Conservation (phyloP, 2,113 vertebrate genomes). For the Oncorhynchus gorbuscha region DNA sequence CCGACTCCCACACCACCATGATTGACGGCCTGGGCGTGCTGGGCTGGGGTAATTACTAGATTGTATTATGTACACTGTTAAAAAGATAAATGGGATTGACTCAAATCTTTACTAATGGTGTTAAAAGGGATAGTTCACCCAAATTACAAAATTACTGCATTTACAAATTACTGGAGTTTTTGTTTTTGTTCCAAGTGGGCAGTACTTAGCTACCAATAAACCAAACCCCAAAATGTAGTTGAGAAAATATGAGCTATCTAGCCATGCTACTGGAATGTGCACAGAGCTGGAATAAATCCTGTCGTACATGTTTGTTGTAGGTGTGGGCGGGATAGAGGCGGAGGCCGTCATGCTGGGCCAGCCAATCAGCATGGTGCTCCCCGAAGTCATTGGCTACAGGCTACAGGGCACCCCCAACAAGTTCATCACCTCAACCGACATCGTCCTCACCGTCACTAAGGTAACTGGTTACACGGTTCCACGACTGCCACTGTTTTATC, state of each 20-base stretch:
- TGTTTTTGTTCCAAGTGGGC: background rate
- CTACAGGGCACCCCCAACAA: slow-evolving; percentile 80
- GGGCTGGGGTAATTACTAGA: slow-evolving; percentile 84
- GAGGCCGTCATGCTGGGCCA: slow-evolving; percentile 99
- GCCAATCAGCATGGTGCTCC: slow-evolving; percentile 97
- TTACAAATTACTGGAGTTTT: no score
- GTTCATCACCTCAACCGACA: slow-evolving; percentile 94
- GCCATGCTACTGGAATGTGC: background rate
- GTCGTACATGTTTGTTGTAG: slow-evolving; percentile 59
- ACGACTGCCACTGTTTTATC: no score
- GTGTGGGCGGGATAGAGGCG: slow-evolving; percentile 96
- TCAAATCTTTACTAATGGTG: no score
- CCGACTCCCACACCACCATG: slow-evolving; percentile 98
- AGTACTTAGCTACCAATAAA: no score
- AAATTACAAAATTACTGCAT: no score
- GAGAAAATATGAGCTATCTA: background rate
- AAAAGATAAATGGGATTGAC: no score
- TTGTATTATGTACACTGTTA: background rate
- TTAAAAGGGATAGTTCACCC: no score
- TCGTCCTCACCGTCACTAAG: slow-evolving; percentile 97
- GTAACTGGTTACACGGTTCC: slow-evolving; percentile 61
- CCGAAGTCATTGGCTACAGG: slow-evolving; percentile 92
- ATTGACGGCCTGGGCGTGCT: slow-evolving; percentile 94
- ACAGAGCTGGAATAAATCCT: background rate
- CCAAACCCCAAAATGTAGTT: background rate